These are phyloP conservation scores for Atrina japonica DNA, from an alignment of 2,888 invertebrate species.

Conservation along the genomic window DNA sequence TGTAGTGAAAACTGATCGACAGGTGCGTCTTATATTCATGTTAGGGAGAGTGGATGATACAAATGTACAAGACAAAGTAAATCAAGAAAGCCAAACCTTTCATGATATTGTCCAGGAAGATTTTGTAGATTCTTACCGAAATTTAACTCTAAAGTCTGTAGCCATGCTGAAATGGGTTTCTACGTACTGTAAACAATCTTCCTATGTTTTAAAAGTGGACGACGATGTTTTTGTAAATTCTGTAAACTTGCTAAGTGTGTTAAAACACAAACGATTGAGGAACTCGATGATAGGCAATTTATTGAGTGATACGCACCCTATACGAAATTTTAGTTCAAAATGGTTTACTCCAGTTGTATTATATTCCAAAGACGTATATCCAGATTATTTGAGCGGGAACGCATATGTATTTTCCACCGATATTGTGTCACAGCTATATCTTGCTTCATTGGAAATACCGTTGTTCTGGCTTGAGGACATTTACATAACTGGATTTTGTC, in stretches of 20 bases:
- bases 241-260: constrained; percentile 7
- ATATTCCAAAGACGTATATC: constrained; percentile 83
- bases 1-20: too few species aligned
- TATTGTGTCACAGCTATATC: constrained; percentile 87
- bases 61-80: constrained; percentile 23
- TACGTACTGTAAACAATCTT: constrained; percentile 76
- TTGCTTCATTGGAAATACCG: constrained; percentile 86
- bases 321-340: constrained; percentile 90
- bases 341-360: constrained; percentile 91
- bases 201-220: constrained; percentile 80
- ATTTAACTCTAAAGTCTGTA: constrained; percentile 81
- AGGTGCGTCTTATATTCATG: too few species aligned
- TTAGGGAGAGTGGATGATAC: neutral
- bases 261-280: constrained; percentile 16
- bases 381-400: constrained; percentile 95
- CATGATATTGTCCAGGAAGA: constrained; percentile 40
- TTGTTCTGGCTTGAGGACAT: constrained; percentile 95
- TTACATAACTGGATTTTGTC: constrained; percentile 94
- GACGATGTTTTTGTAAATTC: constrained; percentile 76
- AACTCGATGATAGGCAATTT: constrained; percentile 25
- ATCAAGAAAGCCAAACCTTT: constrained; percentile 27
- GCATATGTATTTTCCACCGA: constrained; percentile 92
- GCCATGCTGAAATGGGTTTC: constrained; percentile 80
- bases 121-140: constrained; percentile 70
- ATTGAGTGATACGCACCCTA: constrained; percentile 82